Conservation (phyloP, 1,140 invertebrate genomes). For the Caenorhabditis elegans region DNA sequence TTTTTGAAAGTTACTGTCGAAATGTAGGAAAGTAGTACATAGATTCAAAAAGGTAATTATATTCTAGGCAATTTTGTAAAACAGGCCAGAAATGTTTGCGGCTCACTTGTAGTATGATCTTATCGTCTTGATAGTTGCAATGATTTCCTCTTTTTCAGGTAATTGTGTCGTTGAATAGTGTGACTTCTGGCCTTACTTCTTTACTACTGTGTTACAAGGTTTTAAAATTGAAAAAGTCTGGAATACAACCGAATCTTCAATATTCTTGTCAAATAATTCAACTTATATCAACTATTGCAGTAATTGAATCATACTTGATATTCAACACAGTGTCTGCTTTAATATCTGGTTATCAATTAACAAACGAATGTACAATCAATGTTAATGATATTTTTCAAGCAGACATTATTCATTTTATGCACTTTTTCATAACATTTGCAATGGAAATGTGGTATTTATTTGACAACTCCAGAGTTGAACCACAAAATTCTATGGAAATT, state of each 20-base stretch:
- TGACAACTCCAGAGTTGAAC: neutral
- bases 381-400: neutral
- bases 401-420: neutral
- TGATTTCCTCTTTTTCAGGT: too few relatives aligned
- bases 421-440: neutral
- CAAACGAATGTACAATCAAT: neutral
- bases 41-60: too few relatives aligned
- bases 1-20: too few relatives aligned
- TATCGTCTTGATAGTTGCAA: too few relatives aligned
- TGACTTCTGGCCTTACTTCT: neutral
- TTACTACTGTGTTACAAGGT: neutral
- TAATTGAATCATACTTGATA: neutral
- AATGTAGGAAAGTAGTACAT: too few relatives aligned
- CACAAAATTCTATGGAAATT: neutral
- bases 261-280: neutral
- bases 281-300: neutral
- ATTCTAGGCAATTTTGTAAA: too few relatives aligned
- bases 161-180: neutral
- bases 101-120: too few relatives aligned
- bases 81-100: too few relatives aligned
- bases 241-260: neutral
- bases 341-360: neutral
- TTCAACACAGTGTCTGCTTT: neutral
- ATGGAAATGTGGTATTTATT: neutral
- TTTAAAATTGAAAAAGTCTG: neutral